Percentiles rank a stretch among this genome's conserved stretches.
Evolutionary conservation across 2,113 vertebrate species (phyloP).

Genomic region (Thomomys bottae): DNA sequence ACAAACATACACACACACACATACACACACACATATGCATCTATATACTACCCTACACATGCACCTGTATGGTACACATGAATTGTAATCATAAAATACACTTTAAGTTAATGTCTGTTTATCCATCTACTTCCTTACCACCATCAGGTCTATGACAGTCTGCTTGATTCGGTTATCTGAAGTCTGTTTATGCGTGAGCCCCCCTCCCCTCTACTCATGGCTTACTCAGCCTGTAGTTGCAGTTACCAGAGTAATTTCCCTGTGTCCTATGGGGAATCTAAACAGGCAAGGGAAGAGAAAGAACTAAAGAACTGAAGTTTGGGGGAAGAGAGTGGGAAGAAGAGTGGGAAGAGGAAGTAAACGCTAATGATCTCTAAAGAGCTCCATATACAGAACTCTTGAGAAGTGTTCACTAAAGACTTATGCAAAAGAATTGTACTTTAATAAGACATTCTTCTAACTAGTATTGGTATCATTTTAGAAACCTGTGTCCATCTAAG

Average conservation of each 20-base stretch:
- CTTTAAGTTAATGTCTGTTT: background rate
- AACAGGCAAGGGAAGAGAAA: background rate
- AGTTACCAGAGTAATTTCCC: slow-evolving; percentile 57
- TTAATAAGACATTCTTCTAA: background rate
- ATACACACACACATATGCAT: background rate
- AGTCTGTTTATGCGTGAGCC: slow-evolving; percentile 21
- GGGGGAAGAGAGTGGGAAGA: background rate
- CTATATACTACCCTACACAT: background rate
- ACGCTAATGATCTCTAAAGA: background rate
- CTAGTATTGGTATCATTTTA: slow-evolving; percentile 37
- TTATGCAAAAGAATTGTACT: background rate
- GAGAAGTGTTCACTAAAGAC: background rate
- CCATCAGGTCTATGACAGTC: background rate
- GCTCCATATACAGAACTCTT: background rate
- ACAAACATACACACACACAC: background rate
- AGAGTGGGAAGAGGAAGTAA: no score
- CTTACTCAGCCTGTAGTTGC: slow-evolving; percentile 42
- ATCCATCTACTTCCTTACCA: background rate
- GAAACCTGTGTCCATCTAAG: background rate
- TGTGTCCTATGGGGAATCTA: background rate
- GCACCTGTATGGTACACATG: background rate
- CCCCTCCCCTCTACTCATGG: accelerated
- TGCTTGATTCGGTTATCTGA: background rate
- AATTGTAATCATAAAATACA: background rate
- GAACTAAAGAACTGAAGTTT: background rate